A percentile compares a stretch with the other conserved stretches of the same genome.
These are phyloP conservation scores for Lagria hirta DNA, from an alignment of 2,888 invertebrate genomes.

Conservation along the genomic window DNA sequence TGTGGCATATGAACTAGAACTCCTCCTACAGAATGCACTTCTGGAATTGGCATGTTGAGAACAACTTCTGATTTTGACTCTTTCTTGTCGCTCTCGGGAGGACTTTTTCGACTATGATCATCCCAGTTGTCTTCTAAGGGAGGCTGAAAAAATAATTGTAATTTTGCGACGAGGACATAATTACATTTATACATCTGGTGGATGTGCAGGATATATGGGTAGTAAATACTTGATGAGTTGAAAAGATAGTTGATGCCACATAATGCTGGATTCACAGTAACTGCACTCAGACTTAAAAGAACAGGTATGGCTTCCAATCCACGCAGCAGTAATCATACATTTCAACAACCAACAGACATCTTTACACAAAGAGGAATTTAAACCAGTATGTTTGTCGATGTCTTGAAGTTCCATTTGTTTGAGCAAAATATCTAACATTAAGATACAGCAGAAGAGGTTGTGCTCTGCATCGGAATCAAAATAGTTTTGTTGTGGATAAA, in stretches of 20 bases:
- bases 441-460: slow-evolving; percentile 91
- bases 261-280: slow-evolving; percentile 89
- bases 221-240: slow-evolving; percentile 78
- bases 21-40: slow-evolving; percentile 78
- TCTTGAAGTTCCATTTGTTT: slow-evolving; percentile 93
- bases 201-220: slow-evolving; percentile 71
- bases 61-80: slow-evolving; percentile 65
- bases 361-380: slow-evolving; percentile 72
- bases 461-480: slow-evolving; percentile 72
- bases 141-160: slow-evolving; percentile 59
- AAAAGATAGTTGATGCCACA: slow-evolving; percentile 91
- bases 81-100: slow-evolving; percentile 71
- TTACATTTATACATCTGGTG: slow-evolving; percentile 67
- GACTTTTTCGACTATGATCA: slow-evolving; percentile 68
- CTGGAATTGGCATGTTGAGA: slow-evolving; percentile 66
- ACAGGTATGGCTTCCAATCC: slow-evolving; percentile 68
- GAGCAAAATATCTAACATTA: slow-evolving; percentile 92
- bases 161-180: neutral
- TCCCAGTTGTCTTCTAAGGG: slow-evolving; percentile 70
- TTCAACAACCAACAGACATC: slow-evolving; percentile 74
- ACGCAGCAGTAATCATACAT: slow-evolving; percentile 73
- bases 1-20: slow-evolving; percentile 91
- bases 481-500: slow-evolving; percentile 63
- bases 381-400: slow-evolving; percentile 77
- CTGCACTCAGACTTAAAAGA: slow-evolving; percentile 73